A percentile compares a stretch with the other conserved stretches of the same genome.
These are phyloP conservation scores for Steatornis caripensis DNA, from an alignment of 2,113 vertebrate species.

Conservation along the genomic window DNA sequence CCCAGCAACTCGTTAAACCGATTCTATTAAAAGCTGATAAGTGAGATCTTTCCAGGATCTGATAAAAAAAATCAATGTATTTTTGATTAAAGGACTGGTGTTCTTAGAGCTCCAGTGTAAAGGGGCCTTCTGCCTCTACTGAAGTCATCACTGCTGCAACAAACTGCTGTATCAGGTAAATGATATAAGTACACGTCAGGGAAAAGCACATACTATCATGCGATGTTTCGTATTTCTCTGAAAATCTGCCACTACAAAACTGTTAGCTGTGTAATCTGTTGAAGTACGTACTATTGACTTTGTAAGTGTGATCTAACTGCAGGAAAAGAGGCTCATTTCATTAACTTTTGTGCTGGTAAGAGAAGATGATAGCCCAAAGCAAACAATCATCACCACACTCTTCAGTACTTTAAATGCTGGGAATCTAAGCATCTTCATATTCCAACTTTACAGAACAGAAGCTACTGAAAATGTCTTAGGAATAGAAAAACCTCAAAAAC, in stretches of 20 bases:
- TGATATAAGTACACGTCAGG: fast-evolving
- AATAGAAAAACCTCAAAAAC: background rate
- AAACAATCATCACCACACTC: background rate
- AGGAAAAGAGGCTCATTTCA: background rate
- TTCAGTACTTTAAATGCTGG: background rate
- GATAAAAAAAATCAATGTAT: background rate
- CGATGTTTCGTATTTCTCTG: background rate
- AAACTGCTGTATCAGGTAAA: background rate
- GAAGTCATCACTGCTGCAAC: background rate
- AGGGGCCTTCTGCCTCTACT: background rate
- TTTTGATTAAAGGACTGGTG: slow-evolving; percentile 19
- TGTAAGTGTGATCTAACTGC: background rate
- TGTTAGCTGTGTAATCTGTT: background rate
- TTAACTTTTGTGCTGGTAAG: background rate
- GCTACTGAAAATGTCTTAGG: background rate
- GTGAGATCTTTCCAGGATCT: background rate
- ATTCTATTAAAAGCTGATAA: background rate
- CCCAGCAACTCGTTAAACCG: background rate
- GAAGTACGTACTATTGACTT: background rate
- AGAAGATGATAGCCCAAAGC: background rate
- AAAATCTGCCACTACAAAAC: background rate
- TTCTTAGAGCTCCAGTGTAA: background rate
- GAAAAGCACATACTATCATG: background rate
- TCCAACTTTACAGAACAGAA: background rate
- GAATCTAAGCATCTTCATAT: background rate